Conservation (phyloP, 2,797 vertebrate genomes). For the Pseudomugil gertrudae region DNA sequence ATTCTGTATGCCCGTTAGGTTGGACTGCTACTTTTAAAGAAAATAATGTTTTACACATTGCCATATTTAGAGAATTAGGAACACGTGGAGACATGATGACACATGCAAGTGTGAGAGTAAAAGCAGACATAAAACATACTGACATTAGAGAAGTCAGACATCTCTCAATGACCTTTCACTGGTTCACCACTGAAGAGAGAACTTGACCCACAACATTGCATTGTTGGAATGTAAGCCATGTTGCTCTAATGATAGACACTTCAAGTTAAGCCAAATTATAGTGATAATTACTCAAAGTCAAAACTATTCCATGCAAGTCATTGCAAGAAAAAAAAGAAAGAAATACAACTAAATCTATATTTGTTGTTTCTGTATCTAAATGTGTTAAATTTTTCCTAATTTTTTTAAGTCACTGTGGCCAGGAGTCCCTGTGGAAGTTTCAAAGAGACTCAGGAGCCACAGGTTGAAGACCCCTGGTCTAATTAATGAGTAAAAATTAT, state of each 20-base stretch:
- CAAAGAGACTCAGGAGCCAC: too few species aligned
- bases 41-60: conserved; percentile 22
- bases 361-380: too few species aligned
- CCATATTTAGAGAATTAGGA: conserved; percentile 7
- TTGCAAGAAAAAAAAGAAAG: too few species aligned
- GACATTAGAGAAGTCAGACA: conserved; percentile 27
- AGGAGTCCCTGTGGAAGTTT: too few species aligned
- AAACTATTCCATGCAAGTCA: too few species aligned
- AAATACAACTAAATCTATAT: too few species aligned
- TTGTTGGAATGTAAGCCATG: conserved; percentile 9
- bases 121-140: conserved; percentile 39
- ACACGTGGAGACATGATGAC: conserved; percentile 14
- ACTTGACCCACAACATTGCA: conserved; percentile 33
- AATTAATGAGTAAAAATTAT: too few species aligned
- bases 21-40: conserved; percentile 11
- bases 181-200: conserved; percentile 23
- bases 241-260: conserved; percentile 27
- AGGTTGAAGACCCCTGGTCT: too few species aligned
- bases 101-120: conserved; percentile 26
- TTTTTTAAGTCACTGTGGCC: too few species aligned
- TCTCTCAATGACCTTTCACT: conserved; percentile 51
- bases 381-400: too few species aligned
- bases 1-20: conserved; percentile 33
- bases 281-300: conserved; percentile 1
- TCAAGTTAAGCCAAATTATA: conserved; percentile 2